Conservation (phyloP, 2,797 vertebrate species). For the Geotria australis region DNA sequence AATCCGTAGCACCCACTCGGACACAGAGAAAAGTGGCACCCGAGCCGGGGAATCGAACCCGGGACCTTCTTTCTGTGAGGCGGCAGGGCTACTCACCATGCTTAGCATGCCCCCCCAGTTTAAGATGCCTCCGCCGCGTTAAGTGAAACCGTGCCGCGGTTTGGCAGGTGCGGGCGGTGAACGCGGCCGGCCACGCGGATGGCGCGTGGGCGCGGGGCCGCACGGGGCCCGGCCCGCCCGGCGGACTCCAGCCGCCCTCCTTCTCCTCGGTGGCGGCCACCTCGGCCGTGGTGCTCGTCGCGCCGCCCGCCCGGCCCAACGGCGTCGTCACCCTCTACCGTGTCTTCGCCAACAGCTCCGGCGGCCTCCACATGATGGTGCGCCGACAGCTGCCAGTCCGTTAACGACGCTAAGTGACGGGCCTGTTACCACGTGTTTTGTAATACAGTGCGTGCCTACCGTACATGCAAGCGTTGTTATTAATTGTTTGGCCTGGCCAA, state of each 20-base stretch:
- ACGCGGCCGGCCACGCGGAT: conserved; percentile 25
- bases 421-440: too few relatives aligned
- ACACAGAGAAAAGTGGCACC: too few relatives aligned
- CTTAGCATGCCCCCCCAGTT: too few relatives aligned
- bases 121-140: too few relatives aligned
- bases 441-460: too few relatives aligned
- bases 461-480: too few relatives aligned
- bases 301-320: conserved; percentile 25
- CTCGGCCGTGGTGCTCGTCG: conserved; percentile 35
- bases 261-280: conserved; percentile 29
- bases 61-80: too few relatives aligned
- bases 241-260: conserved; percentile 23
- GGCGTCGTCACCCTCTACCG: conserved; percentile 49
- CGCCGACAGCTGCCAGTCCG: conserved; percentile 3
- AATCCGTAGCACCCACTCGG: too few relatives aligned
- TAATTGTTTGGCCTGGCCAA: too few relatives aligned
- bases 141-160: too few relatives aligned
- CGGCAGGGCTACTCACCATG: too few relatives aligned
- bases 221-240: conserved; percentile 48
- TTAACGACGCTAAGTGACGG: neutral
- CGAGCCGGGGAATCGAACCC: too few relatives aligned
- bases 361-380: conserved; percentile 24
- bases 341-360: conserved; percentile 21
- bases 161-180: conserved; percentile 44
- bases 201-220: conserved; percentile 35